Conservation (phyloP, 2,888 invertebrate genomes). For the Agrilus cyanescens region DNA sequence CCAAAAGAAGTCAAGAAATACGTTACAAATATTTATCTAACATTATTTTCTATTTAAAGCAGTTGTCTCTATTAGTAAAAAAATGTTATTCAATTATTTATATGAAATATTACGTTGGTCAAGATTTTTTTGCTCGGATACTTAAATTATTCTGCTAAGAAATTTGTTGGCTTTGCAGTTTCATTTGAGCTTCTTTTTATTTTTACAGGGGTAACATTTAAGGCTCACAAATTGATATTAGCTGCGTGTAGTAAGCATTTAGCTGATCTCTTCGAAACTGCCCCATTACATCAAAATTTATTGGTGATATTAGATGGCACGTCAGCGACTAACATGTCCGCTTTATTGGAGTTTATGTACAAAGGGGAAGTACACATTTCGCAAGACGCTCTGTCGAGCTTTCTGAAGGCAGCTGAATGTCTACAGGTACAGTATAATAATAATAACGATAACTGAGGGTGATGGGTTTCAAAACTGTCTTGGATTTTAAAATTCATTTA, state of each 20-base stretch:
- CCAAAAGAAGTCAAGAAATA: too few relatives aligned
- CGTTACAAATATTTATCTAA: too few relatives aligned
- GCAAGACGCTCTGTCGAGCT: conserved; percentile 82
- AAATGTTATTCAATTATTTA: background rate
- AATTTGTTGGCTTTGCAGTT: background rate
- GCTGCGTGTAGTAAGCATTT: conserved; percentile 90
- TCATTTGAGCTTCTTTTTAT: conserved; percentile 6
- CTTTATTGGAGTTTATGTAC: conserved; percentile 86
- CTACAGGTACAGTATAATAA: conserved; percentile 54
- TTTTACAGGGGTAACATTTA: conserved; percentile 72
- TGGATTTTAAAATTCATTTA: too few relatives aligned
- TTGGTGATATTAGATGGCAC: conserved; percentile 85
- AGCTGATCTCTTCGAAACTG: conserved; percentile 81
- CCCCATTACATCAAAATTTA: conserved; percentile 67
- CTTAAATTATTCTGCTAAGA: background rate
- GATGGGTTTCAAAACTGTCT: too few relatives aligned
- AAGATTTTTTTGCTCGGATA: too few relatives aligned
- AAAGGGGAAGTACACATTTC: conserved; percentile 89
- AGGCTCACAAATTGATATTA: conserved; percentile 82
- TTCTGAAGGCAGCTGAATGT: conserved; percentile 83
- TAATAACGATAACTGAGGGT: too few relatives aligned
- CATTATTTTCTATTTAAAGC: too few relatives aligned
- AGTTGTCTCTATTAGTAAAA: too few relatives aligned
- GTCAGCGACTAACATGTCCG: conserved; percentile 81
- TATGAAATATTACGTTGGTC: background rate